These are phyloP conservation scores for Pitta sordida DNA, from an alignment of 2,113 vertebrate genomes.

Conservation along the genomic window DNA sequence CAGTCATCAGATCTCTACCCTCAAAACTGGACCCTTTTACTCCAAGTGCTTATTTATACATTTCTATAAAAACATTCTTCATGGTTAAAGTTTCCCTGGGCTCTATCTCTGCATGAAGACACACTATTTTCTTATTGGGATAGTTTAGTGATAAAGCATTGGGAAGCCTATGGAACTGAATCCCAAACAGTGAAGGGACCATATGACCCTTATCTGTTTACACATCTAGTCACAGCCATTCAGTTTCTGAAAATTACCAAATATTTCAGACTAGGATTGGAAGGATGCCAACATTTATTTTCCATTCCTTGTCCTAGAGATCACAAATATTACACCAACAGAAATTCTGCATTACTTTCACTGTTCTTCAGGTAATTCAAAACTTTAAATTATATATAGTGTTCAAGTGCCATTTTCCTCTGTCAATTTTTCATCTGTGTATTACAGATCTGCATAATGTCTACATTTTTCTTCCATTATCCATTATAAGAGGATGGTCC, in stretches of 20 bases:
- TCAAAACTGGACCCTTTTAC: background rate
- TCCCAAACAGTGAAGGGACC: background rate
- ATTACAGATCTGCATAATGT: background rate
- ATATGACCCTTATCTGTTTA: background rate
- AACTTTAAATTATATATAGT: background rate
- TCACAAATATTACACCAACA: background rate
- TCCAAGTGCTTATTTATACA: background rate
- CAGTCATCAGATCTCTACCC: background rate
- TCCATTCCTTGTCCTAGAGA: background rate
- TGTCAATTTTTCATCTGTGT: background rate
- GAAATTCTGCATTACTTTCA: background rate
- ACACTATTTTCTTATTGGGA: background rate
- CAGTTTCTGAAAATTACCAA: background rate
- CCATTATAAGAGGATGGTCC: fast-evolving
- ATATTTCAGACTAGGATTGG: background rate
- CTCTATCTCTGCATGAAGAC: background rate
- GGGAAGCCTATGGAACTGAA: background rate
- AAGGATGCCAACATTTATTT: background rate
- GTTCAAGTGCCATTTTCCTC: background rate
- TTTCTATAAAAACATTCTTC: background rate
- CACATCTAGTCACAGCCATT: background rate
- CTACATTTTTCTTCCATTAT: background rate
- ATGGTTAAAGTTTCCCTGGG: background rate
- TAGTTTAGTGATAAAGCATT: background rate
- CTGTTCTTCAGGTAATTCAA: background rate